Base-by-base conservation (phyloP, 2,888 invertebrate species). In the Drosophila stalkeri region DNA sequence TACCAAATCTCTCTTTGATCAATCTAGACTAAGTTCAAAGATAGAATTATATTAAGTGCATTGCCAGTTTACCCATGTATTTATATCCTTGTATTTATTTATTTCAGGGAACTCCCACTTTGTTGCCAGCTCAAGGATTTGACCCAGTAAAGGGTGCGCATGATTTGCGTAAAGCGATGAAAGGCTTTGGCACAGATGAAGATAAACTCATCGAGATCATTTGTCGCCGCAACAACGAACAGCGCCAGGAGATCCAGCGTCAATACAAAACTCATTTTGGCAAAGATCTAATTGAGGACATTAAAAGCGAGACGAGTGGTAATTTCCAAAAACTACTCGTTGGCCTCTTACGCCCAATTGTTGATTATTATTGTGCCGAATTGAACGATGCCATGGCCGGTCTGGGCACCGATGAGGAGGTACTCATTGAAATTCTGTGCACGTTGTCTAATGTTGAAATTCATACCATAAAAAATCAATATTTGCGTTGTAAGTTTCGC, bases 141-240 rank as follows among this genome's bases (percentile, higher is more conserved):
- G 95, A 97, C 90, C 95, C 97, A 6, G 95, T 96, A 37, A 94
- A 94, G 12, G 98, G 98, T 94, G 97, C 97, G 0, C 96, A 96
- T 81, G 94, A 95, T 2, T 94, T 98, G 31, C 94, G 97, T n/a
- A 96, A 96, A 87, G 98, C 98, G 0, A 98, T 98, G 98, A 98
- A 97, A 93, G 98, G 98, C 23, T 93, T 93, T 46, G 97, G 98
- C 39, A 98, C 98, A 0, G 97, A 99, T 92, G 98, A 99, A 92
- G 96, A 96, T 90, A 94, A 97, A 0, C 96, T 99, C 84, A 98
- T 98, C 68, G 95, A 96, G 82, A 96, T 99, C 14, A 94, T 99
- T 54, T 95, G 97, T 11, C 95, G 95, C 77, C 95, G 99, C 57
- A 96, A 96, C 78, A 98, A 98, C 90, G 95, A 95, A 37, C 98